Conservation (phyloP, 2,113 vertebrate genomes). For the Fregetta grallaria region DNA sequence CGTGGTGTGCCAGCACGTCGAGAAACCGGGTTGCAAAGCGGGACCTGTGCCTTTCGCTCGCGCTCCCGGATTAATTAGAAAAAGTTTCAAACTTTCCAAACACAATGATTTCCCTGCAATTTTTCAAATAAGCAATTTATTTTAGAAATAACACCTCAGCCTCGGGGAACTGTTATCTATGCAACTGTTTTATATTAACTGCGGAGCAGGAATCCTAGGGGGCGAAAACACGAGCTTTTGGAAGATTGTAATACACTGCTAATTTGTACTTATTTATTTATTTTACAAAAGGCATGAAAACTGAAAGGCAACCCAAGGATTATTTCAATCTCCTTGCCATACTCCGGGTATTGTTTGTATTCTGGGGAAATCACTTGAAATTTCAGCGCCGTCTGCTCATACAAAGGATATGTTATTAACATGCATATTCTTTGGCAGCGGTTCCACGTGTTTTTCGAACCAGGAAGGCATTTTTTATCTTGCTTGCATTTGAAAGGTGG, state of each 20-base stretch:
- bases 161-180: conserved; percentile 12
- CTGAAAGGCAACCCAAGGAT: not conserved
- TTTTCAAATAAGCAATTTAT: conserved; percentile 57
- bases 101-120: not conserved
- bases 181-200: conserved; percentile 35
- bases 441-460: conserved; percentile 6
- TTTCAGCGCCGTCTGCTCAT: not conserved
- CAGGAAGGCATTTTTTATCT: conserved; percentile 50
- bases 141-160: conserved; percentile 44
- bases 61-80: not conserved
- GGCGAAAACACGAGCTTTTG: not conserved
- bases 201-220: not conserved
- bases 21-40: not conserved
- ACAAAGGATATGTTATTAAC: conserved; percentile 35
- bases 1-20: not conserved
- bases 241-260: not conserved
- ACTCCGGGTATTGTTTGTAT: conserved; percentile 28
- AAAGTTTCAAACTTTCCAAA: conserved; percentile 19
- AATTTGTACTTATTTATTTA: conserved; percentile 31
- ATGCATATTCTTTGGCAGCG: conserved; percentile 20
- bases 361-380: conserved; percentile 19
- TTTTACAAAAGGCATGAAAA: conserved; percentile 27
- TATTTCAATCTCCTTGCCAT: conserved; percentile 41
- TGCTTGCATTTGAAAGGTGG: conserved; percentile 50
- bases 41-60: not conserved